Evolutionary conservation across 1,140 invertebrate species (phyloP).

Genomic region (Penaeus vannamei): DNA sequence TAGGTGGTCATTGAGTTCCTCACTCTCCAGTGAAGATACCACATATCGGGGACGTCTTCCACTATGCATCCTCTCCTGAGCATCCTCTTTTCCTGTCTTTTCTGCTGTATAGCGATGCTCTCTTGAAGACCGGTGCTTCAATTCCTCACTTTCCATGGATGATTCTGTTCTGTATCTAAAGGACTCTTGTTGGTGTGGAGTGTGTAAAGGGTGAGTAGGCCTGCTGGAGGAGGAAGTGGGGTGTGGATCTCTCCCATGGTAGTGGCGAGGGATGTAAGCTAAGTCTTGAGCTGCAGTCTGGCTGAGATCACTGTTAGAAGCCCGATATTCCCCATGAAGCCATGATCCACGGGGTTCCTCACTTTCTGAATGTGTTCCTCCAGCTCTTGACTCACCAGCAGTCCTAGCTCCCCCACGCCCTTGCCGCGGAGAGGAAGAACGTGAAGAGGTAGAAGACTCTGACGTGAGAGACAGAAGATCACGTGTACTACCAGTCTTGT

Average conservation of each 20-base stretch:
- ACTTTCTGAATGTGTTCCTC: slow-evolving; percentile 3
- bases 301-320: slow-evolving; percentile 27
- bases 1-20: slow-evolving; percentile 39
- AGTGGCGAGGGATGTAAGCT: slow-evolving; percentile 41
- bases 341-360: slow-evolving; percentile 52
- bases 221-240: not conserved
- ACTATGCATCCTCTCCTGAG: not conserved
- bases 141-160: slow-evolving; percentile 13
- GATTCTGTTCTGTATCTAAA: slow-evolving; percentile 26
- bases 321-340: slow-evolving; percentile 56
- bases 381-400: not conserved
- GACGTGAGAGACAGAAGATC: slow-evolving; percentile 61
- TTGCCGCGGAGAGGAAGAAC: slow-evolving; percentile 39
- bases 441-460: slow-evolving; percentile 41
- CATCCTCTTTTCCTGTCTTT: slow-evolving; percentile 19
- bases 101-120: slow-evolving; percentile 44
- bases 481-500: slow-evolving; percentile 48
- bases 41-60: slow-evolving; percentile 21
- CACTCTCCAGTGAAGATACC: slow-evolving; percentile 49
- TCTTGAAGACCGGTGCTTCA: slow-evolving; percentile 10
- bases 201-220: slow-evolving; percentile 1
- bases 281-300: slow-evolving; percentile 21
- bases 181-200: not conserved
- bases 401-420: not conserved
- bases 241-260: slow-evolving; percentile 5